Evolutionary conservation across 2,797 vertebrate species (phyloP).

Genomic region (Sebastes diploproa): DNA sequence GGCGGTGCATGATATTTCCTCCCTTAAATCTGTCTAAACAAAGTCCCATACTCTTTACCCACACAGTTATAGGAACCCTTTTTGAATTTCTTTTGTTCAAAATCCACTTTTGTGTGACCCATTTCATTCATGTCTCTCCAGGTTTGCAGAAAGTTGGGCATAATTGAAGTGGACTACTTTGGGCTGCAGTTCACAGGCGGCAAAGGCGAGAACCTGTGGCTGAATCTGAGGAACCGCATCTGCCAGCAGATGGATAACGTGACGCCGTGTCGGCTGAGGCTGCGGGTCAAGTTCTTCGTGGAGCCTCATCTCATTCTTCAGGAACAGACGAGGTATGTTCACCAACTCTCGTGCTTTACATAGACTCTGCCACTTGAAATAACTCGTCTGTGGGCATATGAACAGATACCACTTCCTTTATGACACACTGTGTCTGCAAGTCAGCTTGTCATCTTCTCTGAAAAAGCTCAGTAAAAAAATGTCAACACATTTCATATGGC

Average conservation of each 20-base stretch:
- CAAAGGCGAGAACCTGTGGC: slow-evolving; percentile 97
- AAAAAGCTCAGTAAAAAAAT: not conserved
- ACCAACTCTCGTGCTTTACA: not conserved
- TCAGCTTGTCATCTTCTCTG: not conserved
- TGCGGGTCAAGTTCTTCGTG: slow-evolving; percentile 98
- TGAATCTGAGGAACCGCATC: slow-evolving; percentile 98
- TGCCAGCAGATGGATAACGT: slow-evolving; percentile 97
- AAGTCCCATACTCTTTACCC: not conserved
- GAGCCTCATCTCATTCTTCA: slow-evolving; percentile 98
- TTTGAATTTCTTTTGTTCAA: not conserved
- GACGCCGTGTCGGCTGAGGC: slow-evolving; percentile 91
- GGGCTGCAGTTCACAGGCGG: slow-evolving; percentile 96
- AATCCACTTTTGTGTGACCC: not conserved
- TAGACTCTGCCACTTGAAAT: not conserved
- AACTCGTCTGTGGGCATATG: no score
- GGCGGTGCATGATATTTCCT: no score
- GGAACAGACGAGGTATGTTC: slow-evolving; percentile 93
- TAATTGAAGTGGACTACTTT: slow-evolving; percentile 98
- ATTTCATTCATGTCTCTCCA: slow-evolving; percentile 53
- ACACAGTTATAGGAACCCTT: not conserved
- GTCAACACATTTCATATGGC: not conserved
- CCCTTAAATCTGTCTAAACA: not conserved
- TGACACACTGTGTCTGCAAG: not conserved
- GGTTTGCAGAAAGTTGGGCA: slow-evolving; percentile 96
- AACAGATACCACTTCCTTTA: not conserved